Evolutionary conservation across 2,797 vertebrate species (phyloP).

Genomic region (Paguma larvata): DNA sequence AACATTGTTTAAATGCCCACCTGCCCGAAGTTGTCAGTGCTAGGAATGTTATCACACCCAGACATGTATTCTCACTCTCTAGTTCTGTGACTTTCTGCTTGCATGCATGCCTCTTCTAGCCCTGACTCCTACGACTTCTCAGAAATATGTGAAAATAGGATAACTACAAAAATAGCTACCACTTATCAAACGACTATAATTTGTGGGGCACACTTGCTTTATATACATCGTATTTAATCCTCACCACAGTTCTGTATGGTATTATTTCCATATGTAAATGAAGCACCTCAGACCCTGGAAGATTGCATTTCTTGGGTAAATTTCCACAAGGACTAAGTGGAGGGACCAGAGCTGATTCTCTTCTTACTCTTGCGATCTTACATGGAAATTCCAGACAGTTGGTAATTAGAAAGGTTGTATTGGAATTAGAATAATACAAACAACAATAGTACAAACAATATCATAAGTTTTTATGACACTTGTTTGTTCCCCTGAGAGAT

Average conservation of each 20-base stretch:
- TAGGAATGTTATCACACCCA: neutral
- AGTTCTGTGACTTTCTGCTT: neutral
- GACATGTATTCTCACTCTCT: neutral
- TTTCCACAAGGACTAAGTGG: neutral
- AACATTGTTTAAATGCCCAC: neutral
- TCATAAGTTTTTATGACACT: neutral
- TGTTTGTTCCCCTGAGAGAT: neutral
- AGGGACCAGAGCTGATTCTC: neutral
- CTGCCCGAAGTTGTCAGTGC: neutral
- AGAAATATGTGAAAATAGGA: neutral
- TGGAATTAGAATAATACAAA: neutral
- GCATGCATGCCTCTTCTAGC: neutral
- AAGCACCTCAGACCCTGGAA: neutral
- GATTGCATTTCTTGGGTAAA: neutral
- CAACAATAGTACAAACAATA: neutral
- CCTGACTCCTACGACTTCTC: neutral
- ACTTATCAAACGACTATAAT: neutral
- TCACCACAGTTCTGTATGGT: neutral
- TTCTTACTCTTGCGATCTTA: neutral
- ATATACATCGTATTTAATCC: neutral
- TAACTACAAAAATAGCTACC: neutral
- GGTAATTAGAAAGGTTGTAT: neutral
- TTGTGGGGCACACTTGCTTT: neutral
- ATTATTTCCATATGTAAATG: neutral
- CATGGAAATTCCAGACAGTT: neutral